Conservation (phyloP, 2,888 invertebrate genomes). For the Tetragonula carbonaria region DNA sequence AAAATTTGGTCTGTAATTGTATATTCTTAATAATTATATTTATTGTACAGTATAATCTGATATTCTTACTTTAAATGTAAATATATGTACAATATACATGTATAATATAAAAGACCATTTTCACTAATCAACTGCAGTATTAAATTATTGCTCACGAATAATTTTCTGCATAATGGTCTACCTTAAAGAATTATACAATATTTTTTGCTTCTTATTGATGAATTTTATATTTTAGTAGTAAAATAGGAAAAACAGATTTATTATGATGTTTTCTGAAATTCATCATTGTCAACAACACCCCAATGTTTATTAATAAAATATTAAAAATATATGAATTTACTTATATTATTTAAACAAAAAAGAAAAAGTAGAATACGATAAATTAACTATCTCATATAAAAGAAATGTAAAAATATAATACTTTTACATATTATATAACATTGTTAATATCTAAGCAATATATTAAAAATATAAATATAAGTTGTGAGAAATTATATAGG, state of each 20-base stretch:
- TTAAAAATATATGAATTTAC: background rate
- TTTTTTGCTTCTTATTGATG: background rate
- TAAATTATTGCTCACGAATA: slow-evolving; percentile 44
- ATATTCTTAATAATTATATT: slow-evolving; percentile 52
- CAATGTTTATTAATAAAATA: background rate
- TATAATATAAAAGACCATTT: slow-evolving; percentile 48
- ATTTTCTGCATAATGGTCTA: background rate
- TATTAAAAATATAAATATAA: slow-evolving; percentile 23
- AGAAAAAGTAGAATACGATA: background rate
- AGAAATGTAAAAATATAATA: background rate
- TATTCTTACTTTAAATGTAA: slow-evolving; percentile 54
- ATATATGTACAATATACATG: slow-evolving; percentile 65
- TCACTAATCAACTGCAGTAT: slow-evolving; percentile 45
- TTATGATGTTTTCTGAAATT: background rate
- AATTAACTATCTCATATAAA: background rate
- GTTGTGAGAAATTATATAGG: slow-evolving; percentile 20
- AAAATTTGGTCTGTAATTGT: slow-evolving; percentile 23
- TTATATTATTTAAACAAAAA: background rate
- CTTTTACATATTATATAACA: slow-evolving; percentile 1
- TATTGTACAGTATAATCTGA: slow-evolving; percentile 60
- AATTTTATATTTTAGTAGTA: background rate
- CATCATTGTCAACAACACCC: background rate
- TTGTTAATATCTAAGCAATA: slow-evolving; percentile 7
- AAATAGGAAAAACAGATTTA: slow-evolving; percentile 6
- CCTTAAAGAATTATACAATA: background rate